phyloP scores from a whole-genome alignment of 2,113 vertebrate species.

The Castor canadensis region DNA sequence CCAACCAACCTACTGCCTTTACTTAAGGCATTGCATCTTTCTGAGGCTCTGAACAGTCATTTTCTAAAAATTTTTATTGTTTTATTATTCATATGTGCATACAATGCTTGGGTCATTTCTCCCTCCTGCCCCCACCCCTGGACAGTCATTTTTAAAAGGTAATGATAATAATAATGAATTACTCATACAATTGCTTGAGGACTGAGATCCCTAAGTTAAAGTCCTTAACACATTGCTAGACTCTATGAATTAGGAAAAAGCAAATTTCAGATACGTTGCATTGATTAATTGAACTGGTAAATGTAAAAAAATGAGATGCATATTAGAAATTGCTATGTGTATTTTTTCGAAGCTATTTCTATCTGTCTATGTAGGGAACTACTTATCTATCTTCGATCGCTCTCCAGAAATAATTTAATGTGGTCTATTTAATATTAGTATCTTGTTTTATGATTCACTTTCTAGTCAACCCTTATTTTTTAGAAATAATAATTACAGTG shows the following conservation, averaged over 20 bases:
- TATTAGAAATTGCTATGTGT: conserved; percentile 38
- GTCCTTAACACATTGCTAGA: background rate
- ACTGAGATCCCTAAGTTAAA: background rate
- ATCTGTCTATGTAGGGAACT: conserved; percentile 48
- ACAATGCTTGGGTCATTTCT: no score
- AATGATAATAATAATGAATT: background rate
- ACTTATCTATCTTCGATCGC: conserved; percentile 61
- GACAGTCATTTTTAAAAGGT: background rate
- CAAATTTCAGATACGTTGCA: background rate
- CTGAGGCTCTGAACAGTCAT: background rate
- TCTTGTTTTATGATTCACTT: conserved; percentile 79
- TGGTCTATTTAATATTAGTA: conserved; percentile 74
- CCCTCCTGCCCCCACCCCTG: no score
- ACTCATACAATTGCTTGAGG: background rate
- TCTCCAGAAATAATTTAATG: conserved; percentile 74
- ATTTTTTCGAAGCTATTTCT: conserved; percentile 39
- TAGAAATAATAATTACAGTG: conserved; percentile 79
- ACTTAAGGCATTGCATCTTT: background rate
- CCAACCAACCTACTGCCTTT: background rate
- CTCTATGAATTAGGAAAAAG: background rate
- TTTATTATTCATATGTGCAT: no score
- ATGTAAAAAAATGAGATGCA: background rate
- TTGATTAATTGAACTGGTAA: conserved; percentile 8
- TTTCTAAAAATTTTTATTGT: no score
- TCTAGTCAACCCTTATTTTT: conserved; percentile 76